Evolutionary conservation across 2,888 invertebrate species (phyloP), one percentile per base, ranked within the genome.

Genomic region (Tachina grossa): DNA sequence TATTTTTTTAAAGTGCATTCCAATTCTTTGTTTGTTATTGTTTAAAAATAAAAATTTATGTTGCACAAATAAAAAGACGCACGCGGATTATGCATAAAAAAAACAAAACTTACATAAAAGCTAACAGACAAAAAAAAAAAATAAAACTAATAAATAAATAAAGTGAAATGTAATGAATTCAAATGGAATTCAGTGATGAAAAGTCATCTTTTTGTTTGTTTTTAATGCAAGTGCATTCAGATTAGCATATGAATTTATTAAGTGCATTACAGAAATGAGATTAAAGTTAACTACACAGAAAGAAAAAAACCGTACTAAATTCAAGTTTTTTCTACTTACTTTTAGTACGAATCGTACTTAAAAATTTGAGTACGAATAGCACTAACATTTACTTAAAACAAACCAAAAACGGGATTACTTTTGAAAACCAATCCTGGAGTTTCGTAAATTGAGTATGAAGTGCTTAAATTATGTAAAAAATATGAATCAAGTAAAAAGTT

Each of bases 171-270:
- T 74, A 45, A 81, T 57, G 65, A 84, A 69, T 79, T 61, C 49
- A 69, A 71, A 59, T 68, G 53, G 19, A 75, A 75, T 69, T 61
- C 59, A 47, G 39, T 61, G 74, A 43, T 61, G 63, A 49, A 49
- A 65, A 68, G 43, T 45, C 19, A 69, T 65, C 39, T 59, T 59
- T 61, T 41, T 68, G 1, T 31, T 31, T 4, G 3, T 1, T 2
- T 2, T 2, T 31, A 31, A 31, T 72, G 66, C 55, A 55, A 51
- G 51, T 69, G n/a, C 78, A 65, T 82, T 65, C 57, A 71, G 68
- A 78, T 82, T 82, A 79, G 71, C 47, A 75, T 65, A 82, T 74
- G 55, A 78, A 77, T 72, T 74, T n/a, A 55, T 77, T 63, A 81
- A 85, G 68, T 74, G 78, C 80, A 72, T 84, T 66, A 81, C 39